Base-by-base conservation (phyloP, 1,140 invertebrate genomes). In the Bombus waltoni region DNA sequence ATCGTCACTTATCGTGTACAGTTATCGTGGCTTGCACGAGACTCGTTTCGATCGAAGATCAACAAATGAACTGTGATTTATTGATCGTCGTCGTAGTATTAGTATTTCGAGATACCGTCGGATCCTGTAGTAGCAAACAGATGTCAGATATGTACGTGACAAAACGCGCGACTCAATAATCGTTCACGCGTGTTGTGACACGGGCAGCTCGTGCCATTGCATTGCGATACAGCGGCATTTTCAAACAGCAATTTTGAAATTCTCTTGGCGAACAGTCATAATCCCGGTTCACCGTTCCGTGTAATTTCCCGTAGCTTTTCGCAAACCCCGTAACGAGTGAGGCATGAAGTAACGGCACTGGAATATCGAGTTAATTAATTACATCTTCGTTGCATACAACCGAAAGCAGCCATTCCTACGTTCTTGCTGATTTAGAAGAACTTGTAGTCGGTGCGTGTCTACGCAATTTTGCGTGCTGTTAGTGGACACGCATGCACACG, bases 31-130 rank as follows among this genome's bases (percentile, higher is more conserved):
- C 25, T 74, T 74, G 35, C 40, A 68, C 65, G 62, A 53, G 82
- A 28, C 66, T 70, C 59, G 28, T 35, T 68, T 62, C 1, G 84
- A 81, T 81, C 84, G 81, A 85, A 74, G 78, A 74, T 75, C 84
- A 81, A 66, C 38, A 75, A 85, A 85, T n/a, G 79, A 74, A 74
- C 62, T 68, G 44, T 70, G 78, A 85, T 81, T 85, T 85, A 81
- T 74, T 75, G 47, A 44, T 38, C 35, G n/a, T 59, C 44, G 57
- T 59, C 1, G 11, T 28, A 32, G 38, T 40, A n/a, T 74, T 68
- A 44, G 57, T 42, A 57, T 35, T 28, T 32, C 44, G 11, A 28
- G 68, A 72, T 74, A 66, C 3, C 32, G 38, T 81, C 28, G 78
- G 28, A 42, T 57, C 57, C 11, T 40, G 35, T n/a, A 25, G 71